Base-by-base conservation (phyloP, 2,113 vertebrate species). In the Myrmecophaga tridactyla region DNA sequence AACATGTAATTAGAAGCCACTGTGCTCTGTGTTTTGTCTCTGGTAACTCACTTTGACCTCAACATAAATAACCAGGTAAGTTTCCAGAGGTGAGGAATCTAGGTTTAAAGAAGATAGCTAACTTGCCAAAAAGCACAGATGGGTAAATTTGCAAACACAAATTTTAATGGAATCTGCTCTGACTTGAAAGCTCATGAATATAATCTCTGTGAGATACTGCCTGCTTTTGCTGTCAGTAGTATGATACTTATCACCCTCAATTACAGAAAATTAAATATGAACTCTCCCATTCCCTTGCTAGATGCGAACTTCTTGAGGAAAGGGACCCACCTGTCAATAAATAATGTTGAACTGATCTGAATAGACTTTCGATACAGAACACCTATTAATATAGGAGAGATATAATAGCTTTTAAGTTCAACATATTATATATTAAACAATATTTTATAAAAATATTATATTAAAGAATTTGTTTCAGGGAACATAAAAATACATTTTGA, bases 171-270 rank as follows among this genome's bases (percentile, higher is more conserved):
- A 65, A 77, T 41, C 4, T 67, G 46, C 12, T 83, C 36, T 63
- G 56, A 86, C 46, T 75, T 90, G 27, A 76, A 85, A 70, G 17
- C 0, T 21, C 14, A 63, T 8, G 1, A 75, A 63, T 43, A 36
- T 36, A 34, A 62, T 14, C 1, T 62, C 13, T 18, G 60, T 48
- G 27, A 31, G 88, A 29, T 41, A 62, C 7, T 36, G 0, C n/a
- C n/a, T 25, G 39, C 43, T 3, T 36, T 2, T 11, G 2, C 15
- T 60, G 9, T n/a, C 25, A 2, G 3, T 6, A 36, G 4, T 39
- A 25, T 41, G 58, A 34, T 8, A 78, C 0, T 46, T 48, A 39
- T 8, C 11, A 81, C n/a, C 48, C 7, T 75, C 36, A 60, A 1
- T 53, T 46, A 70, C 1, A 27, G 7, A 46, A 17, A 81, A 39